A percentile compares a stretch with the other conserved stretches of the same genome.
Evolutionary conservation across 1,140 invertebrate species (phyloP).

Genomic region (Pseudachorutes palmiensis): DNA sequence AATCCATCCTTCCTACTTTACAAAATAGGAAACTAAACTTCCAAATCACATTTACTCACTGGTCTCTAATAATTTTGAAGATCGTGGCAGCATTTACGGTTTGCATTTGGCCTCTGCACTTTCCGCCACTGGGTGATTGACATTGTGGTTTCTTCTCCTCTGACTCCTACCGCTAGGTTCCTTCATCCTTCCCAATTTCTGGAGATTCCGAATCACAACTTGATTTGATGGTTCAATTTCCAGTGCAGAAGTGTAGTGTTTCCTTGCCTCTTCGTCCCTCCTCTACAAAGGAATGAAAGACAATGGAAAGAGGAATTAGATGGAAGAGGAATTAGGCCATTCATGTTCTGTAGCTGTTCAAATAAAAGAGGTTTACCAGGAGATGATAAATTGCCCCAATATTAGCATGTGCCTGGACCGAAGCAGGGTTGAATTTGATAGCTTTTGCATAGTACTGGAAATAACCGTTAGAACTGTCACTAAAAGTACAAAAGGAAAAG

Average conservation of each 20-base stretch:
- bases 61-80: too few relatives aligned
- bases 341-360: too few relatives aligned
- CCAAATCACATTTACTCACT: too few relatives aligned
- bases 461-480: not conserved
- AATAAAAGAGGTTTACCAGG: slow-evolving; percentile 30
- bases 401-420: slow-evolving; percentile 40
- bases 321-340: too few relatives aligned
- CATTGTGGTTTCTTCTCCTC: too few relatives aligned
- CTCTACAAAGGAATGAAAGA: slow-evolving; percentile 27
- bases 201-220: slow-evolving; percentile 29
- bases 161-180: too few relatives aligned
- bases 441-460: slow-evolving; percentile 39
- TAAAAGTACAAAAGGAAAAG: slow-evolving; percentile 7
- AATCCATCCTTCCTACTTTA: too few relatives aligned
- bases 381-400: slow-evolving; percentile 42
- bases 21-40: too few relatives aligned
- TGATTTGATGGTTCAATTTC: slow-evolving; percentile 28
- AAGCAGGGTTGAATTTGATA: slow-evolving; percentile 38
- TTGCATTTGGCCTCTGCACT: too few relatives aligned
- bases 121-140: too few relatives aligned
- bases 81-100: too few relatives aligned
- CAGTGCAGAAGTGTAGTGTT: slow-evolving; percentile 36
- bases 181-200: slow-evolving; percentile 27
- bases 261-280: slow-evolving; percentile 35
- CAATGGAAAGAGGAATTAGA: not conserved